Evolutionary conservation across 2,888 invertebrate genomes (phyloP), one percentile per base, ranked within the genome.

Genomic region (Euplexia lucipara): DNA sequence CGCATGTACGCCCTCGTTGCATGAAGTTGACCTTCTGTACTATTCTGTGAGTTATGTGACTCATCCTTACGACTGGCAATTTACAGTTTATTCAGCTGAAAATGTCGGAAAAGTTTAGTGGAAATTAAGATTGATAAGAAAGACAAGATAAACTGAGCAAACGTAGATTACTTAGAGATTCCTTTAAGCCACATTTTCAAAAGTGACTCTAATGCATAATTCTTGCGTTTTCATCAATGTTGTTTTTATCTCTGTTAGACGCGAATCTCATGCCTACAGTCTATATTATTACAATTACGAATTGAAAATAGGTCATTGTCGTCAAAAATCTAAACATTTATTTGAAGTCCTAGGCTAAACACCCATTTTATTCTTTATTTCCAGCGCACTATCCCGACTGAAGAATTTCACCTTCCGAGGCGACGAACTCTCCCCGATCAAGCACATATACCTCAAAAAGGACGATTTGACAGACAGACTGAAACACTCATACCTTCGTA

Each of bases 371-470:
- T 10, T 18, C 51, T 14, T 20, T 8, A 20, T 44, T 75, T 68
- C 5, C 92, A 95, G 94, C 20, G 92, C 94, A 5, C 88, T 96
- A 26, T 75, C 87, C 1, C 84, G 88, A 3, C 90, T 96, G 9
- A 91, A 94, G 51, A 86, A 95, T 80, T 95, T 94, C 81, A 90
- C 83, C n/a, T 89, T 97, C 74, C 86, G 94, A 6, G 97, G 97
- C 3, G 95, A 96, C 77, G 92, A 93, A 6, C 79, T 97, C 0
- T 97, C 98, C 0, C 98, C 98, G 0, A 90, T 98, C 0, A 98
- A 98, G 77, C 98, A 98, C 88, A 87, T 98, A 1, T 96, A 96
- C 82, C 90, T 98, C 41, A 95, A 94, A 6, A 91, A 95, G 10
- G 86, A 94, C 0, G 95, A 96, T 39, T 78, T 94, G 0, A 92